Percentiles rank a stretch among this genome's conserved stretches.
These are phyloP conservation scores for Glandiceps talaboti DNA, from an alignment of 53 echinoderm and acorn worm genomes.

Conservation along the genomic window DNA sequence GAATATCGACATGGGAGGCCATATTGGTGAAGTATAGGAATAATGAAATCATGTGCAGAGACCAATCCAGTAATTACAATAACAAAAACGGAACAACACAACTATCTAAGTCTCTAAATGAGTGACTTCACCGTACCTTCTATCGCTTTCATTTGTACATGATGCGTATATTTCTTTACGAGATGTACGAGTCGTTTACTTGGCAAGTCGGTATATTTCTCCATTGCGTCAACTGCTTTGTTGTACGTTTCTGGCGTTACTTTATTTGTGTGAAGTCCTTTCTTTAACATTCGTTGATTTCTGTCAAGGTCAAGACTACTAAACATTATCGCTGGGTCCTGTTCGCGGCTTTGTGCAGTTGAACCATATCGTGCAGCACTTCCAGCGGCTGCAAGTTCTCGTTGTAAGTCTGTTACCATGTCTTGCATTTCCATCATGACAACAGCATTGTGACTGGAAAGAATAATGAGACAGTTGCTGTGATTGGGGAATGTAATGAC, in stretches of 20 bases:
- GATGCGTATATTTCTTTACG: constrained; percentile 80
- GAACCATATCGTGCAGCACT: background rate
- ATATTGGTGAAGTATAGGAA: no score
- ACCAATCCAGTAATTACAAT: no score
- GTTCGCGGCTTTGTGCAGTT: background rate
- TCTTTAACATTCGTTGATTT: constrained; percentile 81
- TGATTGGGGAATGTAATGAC: no score
- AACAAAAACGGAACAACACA: no score
- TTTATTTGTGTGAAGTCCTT: constrained; percentile 72
- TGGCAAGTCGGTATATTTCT: constrained; percentile 61
- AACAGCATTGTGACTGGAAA: constrained; percentile 65
- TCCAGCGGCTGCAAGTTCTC: constrained; percentile 60
- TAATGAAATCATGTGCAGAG: no score
- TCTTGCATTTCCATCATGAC: constrained; percentile 85
- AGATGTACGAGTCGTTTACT: constrained; percentile 69
- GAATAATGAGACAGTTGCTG: no score
- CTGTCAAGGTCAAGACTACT: constrained; percentile 76
- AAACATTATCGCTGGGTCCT: constrained; percentile 76
- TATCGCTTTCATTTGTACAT: constrained; percentile 84
- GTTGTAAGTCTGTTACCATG: constrained; percentile 78
- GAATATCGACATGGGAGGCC: no score
- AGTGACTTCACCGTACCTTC: no score
- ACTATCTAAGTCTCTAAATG: no score
- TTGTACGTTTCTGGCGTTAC: constrained; percentile 78
- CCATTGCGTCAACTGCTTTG: constrained; percentile 75